Base-by-base conservation (phyloP, 2,113 vertebrate species). In the Gadus chalcogrammus region DNA sequence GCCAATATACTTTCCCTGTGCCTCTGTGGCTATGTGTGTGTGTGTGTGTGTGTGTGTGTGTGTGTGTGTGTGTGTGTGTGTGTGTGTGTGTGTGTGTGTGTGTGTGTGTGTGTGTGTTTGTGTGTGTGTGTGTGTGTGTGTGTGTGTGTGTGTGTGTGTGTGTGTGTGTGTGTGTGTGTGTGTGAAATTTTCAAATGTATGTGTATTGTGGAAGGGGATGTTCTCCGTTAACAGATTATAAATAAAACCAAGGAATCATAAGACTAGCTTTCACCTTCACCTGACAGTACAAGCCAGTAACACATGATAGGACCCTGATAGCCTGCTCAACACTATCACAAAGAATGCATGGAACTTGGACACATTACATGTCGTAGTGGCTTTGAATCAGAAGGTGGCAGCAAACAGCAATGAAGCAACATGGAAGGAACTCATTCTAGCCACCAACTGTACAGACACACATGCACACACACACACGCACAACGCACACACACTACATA, bases 331-430 rank as follows among this genome's bases (percentile, higher is more conserved):
- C 58, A 7, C 7, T 35, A 35, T 35, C 31, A 35, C 31, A 35
- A 4, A 35, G 3, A 2, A 35, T 35, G 6, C 31, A 35, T 35
- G 31, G n/a, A 59, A 7, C 59, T 61, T 12, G 59, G n/a, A 64
- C 15, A 35, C 0, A 64, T 2, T 13, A 15, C 18, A 62, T 22
- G 27, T 64, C 17, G 12, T 70, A 4, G 69, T 62, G 6, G 24
- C 62, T n/a, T 63, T 15, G 1, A 8, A 31, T 78, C 86, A 82
- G 31, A 71, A 74, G 86, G 71, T 80, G 86, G 86, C 81, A 84
- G 84, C 81, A 86, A 70, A 69, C 66, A 18, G n/a, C 63, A n/a
- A 42, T 22, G 9, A 7, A n/a, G 15, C 38, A 15, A 27, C 42
- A 68, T 11, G 20, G 2, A 17, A 65, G 8, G 35, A n/a, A 65